Evolutionary conservation across 2,113 vertebrate genomes (phyloP), one percentile per base, ranked within the genome.

Genomic region (Poeciliopsis turrubarensis): DNA sequence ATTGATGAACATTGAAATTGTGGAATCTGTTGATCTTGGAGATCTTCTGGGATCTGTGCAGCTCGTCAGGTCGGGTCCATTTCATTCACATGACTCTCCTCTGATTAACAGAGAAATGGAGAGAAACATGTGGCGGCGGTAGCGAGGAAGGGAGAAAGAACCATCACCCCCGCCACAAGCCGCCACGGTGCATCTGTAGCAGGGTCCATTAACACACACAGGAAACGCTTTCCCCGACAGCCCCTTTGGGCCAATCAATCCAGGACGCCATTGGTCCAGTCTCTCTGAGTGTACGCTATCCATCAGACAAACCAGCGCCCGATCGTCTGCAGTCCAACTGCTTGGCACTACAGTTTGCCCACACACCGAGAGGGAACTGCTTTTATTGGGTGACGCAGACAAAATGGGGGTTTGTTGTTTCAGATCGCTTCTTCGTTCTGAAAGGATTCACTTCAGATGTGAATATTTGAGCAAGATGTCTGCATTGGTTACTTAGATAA

Each of bases 131-230:
- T 68, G 27, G n/a, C 17, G 76, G 64, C 30, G 71, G 63, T 32
- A 65, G 30, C 14, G 10, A 81, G 68, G 65, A 72, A 78, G 82
- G 27, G 65, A 89, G 80, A 65, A 89, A 83, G 79, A 88, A 71
- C 77, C 60, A 85, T 86, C 81, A 25, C 82, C 47, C 72, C 57
- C 84, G 84, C 87, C 85, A 86, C 81, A 80, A 89, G 88, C 84
- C 73, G 68, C 86, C 85, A 84, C 79, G 75, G 73, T 84, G 89
- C 86, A 87, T 88, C 85, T 85, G 75, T 80, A 82, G 83, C 75
- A 91, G 83, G 63, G 75, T 93, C 91, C 92, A 91, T 93, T 92
- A 93, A 92, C 92, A 91, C 86, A 85, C 78, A 86, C 91, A 93
- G 91, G 91, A 93, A 91, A 87, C 87, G 89, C 91, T 88, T 82